Base-by-base conservation (phyloP, 2,888 invertebrate genomes). In the Drosophila anomalata region DNA sequence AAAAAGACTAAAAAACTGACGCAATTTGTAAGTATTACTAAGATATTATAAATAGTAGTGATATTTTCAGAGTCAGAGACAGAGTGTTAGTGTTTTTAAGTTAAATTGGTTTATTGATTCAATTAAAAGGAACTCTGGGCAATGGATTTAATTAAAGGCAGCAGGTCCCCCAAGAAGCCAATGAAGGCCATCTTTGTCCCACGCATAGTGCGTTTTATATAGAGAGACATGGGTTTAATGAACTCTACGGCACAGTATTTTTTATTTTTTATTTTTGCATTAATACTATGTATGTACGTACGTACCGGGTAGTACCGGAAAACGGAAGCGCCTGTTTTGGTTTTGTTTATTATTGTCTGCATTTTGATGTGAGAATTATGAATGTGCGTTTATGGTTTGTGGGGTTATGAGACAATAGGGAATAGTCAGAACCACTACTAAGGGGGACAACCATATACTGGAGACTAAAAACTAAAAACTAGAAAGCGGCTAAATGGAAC, bases 261-360 rank as follows among this genome's bases (percentile, higher is more conserved):
- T 29, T 22, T 22, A 51, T 33, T 11, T 57, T 57, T 57, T 57
- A 26, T 50, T 57, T 57, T 57, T 57, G 62, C 62, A 62, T 48
- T 33, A 24, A 33, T 17, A 17, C 17, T 17, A 17, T 17, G 17
- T 17, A 36, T 26, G 12, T 14, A 55, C 26, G 12, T 14, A 55
- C 26, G 56, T 29, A 55, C 24, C 14, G 60, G 4, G 36, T 2
- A 53, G 36, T n/a, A 67, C 82, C 82, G 88, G 82, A 82, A 88
- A 88, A 79, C 86, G 82, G 82, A 82, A 85, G 79, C 66, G 75
- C 77, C 83, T 79, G 79, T 77, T 88, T 88, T 79, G 86, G 86
- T 47, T 73, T 69, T 63, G 69, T 73, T 69, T 73, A 73, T 73
- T 70, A 56, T 57, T 71, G 71, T 71, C 74, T 71, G 74, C 69